Evolutionary conservation across 1,140 invertebrate genomes (phyloP), one percentile per base, ranked within the genome.

Genomic region (Pseudomyrmex dendroicus): DNA sequence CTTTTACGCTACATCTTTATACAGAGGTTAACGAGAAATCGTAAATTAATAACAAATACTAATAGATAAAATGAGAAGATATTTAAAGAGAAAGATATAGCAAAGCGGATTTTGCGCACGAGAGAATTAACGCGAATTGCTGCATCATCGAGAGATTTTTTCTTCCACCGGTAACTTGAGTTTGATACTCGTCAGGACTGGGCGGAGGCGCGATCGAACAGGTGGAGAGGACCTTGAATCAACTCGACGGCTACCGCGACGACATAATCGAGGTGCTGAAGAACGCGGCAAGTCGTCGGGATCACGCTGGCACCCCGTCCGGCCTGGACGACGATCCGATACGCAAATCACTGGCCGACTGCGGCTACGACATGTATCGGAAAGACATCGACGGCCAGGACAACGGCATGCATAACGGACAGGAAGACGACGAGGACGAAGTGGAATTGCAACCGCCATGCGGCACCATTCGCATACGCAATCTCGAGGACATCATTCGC

Each of bases 181-280:
- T 61, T 50, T 50, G 35, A 35, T 78, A 13, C 22, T 84, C 48
- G 57, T 12, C 91, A 92, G 92, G 95, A 93, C 93, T 94, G 92
- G 94, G 94, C 91, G 95, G 95, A 1, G 95, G 95, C 0, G 95
- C 96, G 7, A 95, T 96, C 57, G 96, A 96, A 1, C 96, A 98
- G 89, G 97, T 98, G 88, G 97, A 98, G 90, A 93, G 97, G 56
- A 98, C 96, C 2, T 94, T 98, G 10, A 98, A 98, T 94, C 98
- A 96, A 67, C 94, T 99, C 8, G 98, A 98, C 94, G 98, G 98
- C 2, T 99, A 99, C 92, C 98, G 98, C 90, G 98, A 98, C 88
- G 97, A 98, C 88, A 97, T 99, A 86, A 95, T 99, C 63, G 97
- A 98, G 91, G 98, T 97, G 10, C 91, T 99, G 86, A 96, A 97